A percentile compares a stretch with the other conserved stretches of the same genome.
phyloP scores from a whole-genome alignment of 2,113 vertebrate genomes.

The Tauraco erythrolophus region DNA sequence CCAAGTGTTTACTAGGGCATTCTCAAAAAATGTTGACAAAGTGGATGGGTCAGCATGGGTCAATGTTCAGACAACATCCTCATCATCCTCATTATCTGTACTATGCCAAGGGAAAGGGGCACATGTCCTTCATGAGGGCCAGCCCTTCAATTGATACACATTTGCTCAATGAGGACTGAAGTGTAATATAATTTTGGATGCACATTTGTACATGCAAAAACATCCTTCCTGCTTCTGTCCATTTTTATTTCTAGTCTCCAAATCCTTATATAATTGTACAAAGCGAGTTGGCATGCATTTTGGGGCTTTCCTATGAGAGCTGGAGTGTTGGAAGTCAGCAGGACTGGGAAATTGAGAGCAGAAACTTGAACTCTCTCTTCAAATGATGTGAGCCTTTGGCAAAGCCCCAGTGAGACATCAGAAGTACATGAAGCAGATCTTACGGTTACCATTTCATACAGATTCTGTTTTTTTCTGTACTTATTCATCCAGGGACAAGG shows the following conservation, averaged over 20 bases:
- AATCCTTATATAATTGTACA: neutral
- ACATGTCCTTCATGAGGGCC: neutral
- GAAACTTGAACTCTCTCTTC: neutral
- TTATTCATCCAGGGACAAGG: neutral
- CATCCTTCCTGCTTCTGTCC: neutral
- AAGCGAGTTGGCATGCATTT: neutral
- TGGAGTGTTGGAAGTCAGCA: neutral
- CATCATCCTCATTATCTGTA: neutral
- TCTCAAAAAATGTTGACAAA: neutral
- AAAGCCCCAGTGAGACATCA: neutral
- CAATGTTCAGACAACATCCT: neutral
- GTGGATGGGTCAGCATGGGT: neutral
- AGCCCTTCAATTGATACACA: neutral
- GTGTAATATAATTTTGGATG: neutral
- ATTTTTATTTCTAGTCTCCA: neutral
- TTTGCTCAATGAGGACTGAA: neutral
- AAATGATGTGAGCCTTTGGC: neutral
- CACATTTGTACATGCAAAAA: neutral
- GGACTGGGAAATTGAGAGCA: neutral
- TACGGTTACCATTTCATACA: neutral
- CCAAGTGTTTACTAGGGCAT: neutral
- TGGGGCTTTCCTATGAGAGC: neutral
- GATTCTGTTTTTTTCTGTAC: neutral
- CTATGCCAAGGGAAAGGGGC: neutral
- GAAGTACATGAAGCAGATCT: neutral